Evolutionary conservation across 2,113 vertebrate genomes (phyloP).

Genomic region (Noctilio leporinus): DNA sequence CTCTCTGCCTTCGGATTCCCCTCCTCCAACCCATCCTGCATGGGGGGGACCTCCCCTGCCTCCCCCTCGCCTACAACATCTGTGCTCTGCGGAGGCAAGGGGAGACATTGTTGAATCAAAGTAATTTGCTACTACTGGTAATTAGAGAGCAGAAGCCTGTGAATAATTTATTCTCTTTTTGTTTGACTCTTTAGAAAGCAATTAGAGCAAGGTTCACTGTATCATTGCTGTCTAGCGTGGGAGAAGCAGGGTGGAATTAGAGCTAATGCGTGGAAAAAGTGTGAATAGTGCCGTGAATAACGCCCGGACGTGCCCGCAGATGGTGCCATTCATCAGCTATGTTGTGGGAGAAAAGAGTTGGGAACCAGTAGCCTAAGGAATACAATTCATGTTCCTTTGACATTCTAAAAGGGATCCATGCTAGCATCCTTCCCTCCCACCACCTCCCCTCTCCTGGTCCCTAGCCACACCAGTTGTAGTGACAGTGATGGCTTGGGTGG

Average conservation of each 20-base stretch:
- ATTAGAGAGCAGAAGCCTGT: slow-evolving; percentile 52
- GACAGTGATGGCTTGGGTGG: neutral
- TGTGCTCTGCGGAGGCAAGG: slow-evolving; percentile 28
- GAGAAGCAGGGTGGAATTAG: neutral
- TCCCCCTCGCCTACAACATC: slow-evolving; percentile 28
- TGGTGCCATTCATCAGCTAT: neutral
- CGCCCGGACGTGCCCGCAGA: neutral
- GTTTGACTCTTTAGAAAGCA: slow-evolving; percentile 60
- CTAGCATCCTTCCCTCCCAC: neutral
- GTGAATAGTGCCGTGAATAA: neutral
- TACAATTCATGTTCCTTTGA: neutral
- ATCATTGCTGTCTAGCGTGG: neutral
- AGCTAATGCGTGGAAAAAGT: neutral
- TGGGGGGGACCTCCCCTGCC: neutral
- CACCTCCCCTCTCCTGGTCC: neutral
- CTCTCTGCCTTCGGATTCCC: neutral
- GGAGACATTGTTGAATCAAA: slow-evolving; percentile 16
- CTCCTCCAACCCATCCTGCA: neutral
- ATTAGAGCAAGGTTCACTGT: slow-evolving; percentile 32
- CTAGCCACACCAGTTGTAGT: neutral
- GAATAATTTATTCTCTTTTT: slow-evolving; percentile 63
- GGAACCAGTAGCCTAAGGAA: neutral
- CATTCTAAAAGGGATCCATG: neutral
- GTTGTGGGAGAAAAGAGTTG: neutral
- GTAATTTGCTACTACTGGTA: slow-evolving; percentile 55